These are phyloP conservation scores for Clostera curtula DNA, from an alignment of 2,888 invertebrate genomes.

Conservation along the genomic window DNA sequence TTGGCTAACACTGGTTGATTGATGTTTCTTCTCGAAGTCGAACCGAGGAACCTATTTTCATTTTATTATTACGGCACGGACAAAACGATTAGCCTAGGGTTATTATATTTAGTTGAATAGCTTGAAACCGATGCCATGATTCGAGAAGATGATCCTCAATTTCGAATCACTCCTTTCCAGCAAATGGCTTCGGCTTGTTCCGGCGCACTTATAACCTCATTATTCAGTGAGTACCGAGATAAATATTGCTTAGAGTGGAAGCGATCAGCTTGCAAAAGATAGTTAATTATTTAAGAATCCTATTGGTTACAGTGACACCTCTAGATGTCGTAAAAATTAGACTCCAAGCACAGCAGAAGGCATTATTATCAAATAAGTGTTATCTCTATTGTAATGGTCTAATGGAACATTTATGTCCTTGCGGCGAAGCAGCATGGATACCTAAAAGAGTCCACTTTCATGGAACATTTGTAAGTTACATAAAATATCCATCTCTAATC, in stretches of 20 bases:
- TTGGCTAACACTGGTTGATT: too few species aligned
- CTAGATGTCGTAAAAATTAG: slow-evolving; percentile 99
- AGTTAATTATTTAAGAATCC: background rate
- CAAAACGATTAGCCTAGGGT: slow-evolving; percentile 6
- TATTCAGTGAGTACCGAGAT: slow-evolving; percentile 80
- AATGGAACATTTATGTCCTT: slow-evolving; percentile 98
- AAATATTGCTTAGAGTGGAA: background rate
- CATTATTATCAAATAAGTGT: slow-evolving; percentile 87
- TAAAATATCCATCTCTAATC: background rate
- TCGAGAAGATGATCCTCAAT: slow-evolving; percentile 82
- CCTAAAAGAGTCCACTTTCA: slow-evolving; percentile 81
- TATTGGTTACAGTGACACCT: slow-evolving; percentile 88
- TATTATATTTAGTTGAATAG: slow-evolving; percentile 5
- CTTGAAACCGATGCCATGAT: slow-evolving; percentile 39
- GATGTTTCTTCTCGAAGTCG: too few species aligned
- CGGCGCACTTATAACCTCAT: slow-evolving; percentile 91
- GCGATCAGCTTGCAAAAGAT: background rate
- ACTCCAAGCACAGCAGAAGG: slow-evolving; percentile 94
- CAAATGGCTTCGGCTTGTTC: slow-evolving; percentile 91
- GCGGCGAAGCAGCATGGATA: slow-evolving; percentile 80
- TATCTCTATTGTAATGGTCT: slow-evolving; percentile 98
- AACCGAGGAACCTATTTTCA: too few species aligned
- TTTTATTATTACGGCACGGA: too few species aligned
- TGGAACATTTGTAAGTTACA: slow-evolving; percentile 79
- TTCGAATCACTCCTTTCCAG: slow-evolving; percentile 84